A percentile compares a stretch with the other conserved stretches of the same genome.
phyloP scores from a whole-genome alignment of 1,140 invertebrate species.

The Contarinia nasturtii region DNA sequence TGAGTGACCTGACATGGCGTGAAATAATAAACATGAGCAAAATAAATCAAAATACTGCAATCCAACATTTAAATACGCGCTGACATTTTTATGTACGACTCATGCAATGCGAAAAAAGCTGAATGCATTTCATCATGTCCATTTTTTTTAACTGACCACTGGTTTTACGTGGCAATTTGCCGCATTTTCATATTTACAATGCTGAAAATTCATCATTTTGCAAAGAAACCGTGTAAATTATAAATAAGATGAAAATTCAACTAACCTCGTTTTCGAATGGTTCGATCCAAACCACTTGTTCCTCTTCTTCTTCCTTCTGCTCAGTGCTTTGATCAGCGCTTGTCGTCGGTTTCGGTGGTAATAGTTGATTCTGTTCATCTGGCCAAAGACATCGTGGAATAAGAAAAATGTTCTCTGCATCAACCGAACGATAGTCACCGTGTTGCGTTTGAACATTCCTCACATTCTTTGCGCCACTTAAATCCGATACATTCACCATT shows the following conservation, averaged over 20 bases:
- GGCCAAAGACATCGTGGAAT: not conserved
- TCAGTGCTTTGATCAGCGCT: not conserved
- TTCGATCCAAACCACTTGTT: not conserved
- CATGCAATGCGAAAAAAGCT: no score
- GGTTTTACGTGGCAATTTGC: no score
- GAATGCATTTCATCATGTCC: no score
- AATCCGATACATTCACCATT: constrained; percentile 6
- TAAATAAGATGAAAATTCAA: not conserved
- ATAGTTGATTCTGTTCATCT: not conserved
- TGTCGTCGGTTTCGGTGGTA: not conserved
- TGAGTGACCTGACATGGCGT: no score
- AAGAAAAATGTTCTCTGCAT: constrained; percentile 3
- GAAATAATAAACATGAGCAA: no score
- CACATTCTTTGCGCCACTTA: not conserved
- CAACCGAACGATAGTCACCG: not conserved
- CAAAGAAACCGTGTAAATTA: no score
- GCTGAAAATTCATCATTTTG: no score
- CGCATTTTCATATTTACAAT: no score
- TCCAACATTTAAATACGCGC: no score
- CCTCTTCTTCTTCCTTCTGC: not conserved
- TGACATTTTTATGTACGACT: no score
- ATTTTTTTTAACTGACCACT: no score
- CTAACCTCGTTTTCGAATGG: not conserved
- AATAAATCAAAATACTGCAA: no score
- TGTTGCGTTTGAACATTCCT: constrained; percentile 4